Evolutionary conservation across 30 jellyfish, hydroid and myxozoan genomes (phyloP), one percentile per base, ranked within the genome.

Genomic region (Nemopilema nomurai): DNA sequence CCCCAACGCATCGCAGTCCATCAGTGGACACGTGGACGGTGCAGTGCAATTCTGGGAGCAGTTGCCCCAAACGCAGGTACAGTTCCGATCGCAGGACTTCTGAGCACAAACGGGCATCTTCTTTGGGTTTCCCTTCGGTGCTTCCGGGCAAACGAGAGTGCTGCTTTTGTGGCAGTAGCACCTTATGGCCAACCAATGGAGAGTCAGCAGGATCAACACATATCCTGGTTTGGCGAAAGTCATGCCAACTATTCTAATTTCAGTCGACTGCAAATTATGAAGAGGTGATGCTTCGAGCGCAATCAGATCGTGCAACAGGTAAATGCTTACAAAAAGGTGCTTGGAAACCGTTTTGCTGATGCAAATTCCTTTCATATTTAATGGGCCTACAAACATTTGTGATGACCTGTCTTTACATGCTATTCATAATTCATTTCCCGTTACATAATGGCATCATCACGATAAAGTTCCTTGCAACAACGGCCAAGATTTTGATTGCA

Each of bases 11-110:
- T 28, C 20, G 51, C 90, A 81, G 0, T 70, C 57, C 27, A 81
- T 21, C 7, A 64, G 23, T 29, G 83, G 74, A 63, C 84, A 80
- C 0, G 41, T 62, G 8, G 25, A 16, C 18, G 79, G 41, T 8
- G 53, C 51, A 27, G 20, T 30, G 82, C 90, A 80, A 16, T 20
- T 18, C 68, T 80, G 90, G 18, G 82, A 7, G 84, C 90, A 81
- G 16, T 22, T 62, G 22, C 24, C 81, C n/a, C 32, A 69, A 18
- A n/a, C 23, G 26, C 77, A 81, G 49, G 28, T 24, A 19, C 87
- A 77, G 25, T 63, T 63, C 8, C 23, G 49, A 7, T 32, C 57
- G 66, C 87, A 77, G 33, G 25, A 18, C n/a, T 16, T 57, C 69
- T 77, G 77, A 25, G 30, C 8, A 27, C 87, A 77, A 16, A 74